These are phyloP conservation scores for Acleris sparsana DNA, from an alignment of 2,888 invertebrate genomes.

Conservation along the genomic window DNA sequence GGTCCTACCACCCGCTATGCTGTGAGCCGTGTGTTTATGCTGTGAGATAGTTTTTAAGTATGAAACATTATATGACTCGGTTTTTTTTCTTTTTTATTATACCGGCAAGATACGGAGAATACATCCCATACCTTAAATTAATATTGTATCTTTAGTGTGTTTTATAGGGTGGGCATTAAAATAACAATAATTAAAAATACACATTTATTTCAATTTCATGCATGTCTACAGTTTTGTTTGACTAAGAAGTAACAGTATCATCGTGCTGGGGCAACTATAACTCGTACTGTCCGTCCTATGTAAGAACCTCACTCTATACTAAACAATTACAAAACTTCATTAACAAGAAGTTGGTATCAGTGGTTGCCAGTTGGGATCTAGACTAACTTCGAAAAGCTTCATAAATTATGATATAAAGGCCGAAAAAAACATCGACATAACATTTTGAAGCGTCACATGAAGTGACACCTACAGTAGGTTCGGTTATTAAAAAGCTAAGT, in stretches of 20 bases:
- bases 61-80: no score
- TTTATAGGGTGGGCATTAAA: slow-evolving; percentile 41
- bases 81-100: no score
- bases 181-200: slow-evolving; percentile 68
- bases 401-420: slow-evolving; percentile 17
- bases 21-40: no score
- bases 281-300: slow-evolving; percentile 45
- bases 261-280: slow-evolving; percentile 63
- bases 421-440: no score
- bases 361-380: slow-evolving; percentile 1
- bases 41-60: no score
- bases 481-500: no score
- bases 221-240: slow-evolving; percentile 75
- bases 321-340: slow-evolving; percentile 26
- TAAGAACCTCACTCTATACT: slow-evolving; percentile 25
- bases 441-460: no score
- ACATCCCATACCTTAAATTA: no score
- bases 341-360: slow-evolving; percentile 1
- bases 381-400: slow-evolving; percentile 14
- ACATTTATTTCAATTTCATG: slow-evolving; percentile 79
- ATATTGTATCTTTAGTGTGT: no score
- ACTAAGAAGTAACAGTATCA: slow-evolving; percentile 68
- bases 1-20: no score
- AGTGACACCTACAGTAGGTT: no score
- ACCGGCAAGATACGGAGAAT: no score